phyloP scores from a whole-genome alignment of 2,888 invertebrate species.

The Smittia sp. region DNA sequence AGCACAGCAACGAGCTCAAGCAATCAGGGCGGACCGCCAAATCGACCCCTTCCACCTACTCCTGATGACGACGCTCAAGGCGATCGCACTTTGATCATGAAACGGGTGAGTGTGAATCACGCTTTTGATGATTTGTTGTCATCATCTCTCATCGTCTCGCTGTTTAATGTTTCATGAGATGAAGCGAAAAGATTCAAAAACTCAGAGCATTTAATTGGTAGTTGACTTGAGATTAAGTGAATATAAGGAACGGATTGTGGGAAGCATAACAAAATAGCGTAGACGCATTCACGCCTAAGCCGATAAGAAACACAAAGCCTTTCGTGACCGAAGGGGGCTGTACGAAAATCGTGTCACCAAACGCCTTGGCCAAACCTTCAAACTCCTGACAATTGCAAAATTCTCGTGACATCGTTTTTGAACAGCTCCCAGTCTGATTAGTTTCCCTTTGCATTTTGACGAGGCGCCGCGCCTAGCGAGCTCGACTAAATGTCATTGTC shows the following conservation, averaged over 20 bases:
- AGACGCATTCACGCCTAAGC: neutral
- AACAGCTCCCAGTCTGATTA: no score
- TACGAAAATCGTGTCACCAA: no score
- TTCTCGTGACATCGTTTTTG: neutral
- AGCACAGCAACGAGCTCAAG: conserved; percentile 52
- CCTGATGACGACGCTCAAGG: conserved; percentile 75
- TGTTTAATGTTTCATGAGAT: neutral
- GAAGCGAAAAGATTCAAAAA: neutral
- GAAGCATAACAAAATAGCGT: neutral
- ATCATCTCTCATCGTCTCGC: neutral
- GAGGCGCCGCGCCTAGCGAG: neutral
- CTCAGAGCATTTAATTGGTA: neutral
- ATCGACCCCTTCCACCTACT: conserved; percentile 89
- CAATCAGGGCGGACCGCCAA: conserved; percentile 74
- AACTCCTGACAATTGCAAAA: neutral
- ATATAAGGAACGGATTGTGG: conserved; percentile 5
- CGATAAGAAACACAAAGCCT: neutral
- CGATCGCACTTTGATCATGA: conserved; percentile 87
- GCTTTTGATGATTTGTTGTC: neutral
- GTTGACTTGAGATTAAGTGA: neutral
- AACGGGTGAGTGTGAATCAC: conserved; percentile 70
- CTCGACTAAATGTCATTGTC: neutral
- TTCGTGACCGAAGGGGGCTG: no score
- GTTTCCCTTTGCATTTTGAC: neutral
- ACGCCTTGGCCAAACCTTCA: no score